Percentiles rank a stretch among this genome's conserved stretches.
Conservation (phyloP, 2,888 invertebrate species). For the Synergus umbraculus region DNA sequence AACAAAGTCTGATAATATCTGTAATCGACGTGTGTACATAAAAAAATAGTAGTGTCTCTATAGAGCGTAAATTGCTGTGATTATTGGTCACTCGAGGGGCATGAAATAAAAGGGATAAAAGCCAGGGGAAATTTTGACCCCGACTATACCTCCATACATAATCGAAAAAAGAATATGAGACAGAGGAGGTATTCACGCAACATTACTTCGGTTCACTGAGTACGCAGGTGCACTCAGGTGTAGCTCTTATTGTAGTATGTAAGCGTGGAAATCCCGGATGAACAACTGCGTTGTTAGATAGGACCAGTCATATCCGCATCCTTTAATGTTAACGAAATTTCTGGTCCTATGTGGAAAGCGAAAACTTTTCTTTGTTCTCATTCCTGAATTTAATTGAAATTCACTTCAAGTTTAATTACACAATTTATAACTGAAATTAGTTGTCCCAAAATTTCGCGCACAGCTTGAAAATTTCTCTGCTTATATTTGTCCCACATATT, state of each 20-base stretch:
- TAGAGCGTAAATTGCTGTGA: background rate
- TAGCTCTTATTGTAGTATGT: conserved; percentile 50
- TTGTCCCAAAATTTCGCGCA: background rate
- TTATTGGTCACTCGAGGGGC: conserved; percentile 15
- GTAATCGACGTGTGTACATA: too few species aligned
- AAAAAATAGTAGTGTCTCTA: background rate
- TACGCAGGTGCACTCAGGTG: conserved; percentile 53
- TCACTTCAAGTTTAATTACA: background rate
- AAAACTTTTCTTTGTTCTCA: background rate
- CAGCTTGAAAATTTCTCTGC: background rate
- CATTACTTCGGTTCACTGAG: conserved; percentile 51
- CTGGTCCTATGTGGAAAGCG: background rate
- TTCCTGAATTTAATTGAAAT: background rate
- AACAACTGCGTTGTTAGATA: conserved; percentile 51
- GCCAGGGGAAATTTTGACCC: conserved; percentile 10
- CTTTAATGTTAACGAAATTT: conserved; percentile 36
- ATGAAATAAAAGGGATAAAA: conserved; percentile 2
- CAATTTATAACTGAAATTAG: background rate
- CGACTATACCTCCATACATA: conserved; percentile 3
- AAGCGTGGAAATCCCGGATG: conserved; percentile 56
- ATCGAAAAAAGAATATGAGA: conserved; percentile 26
- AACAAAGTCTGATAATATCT: too few species aligned
- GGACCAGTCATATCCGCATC: conserved; percentile 38
- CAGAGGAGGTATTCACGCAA: conserved; percentile 45
- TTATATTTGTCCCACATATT: background rate